Base-by-base conservation (phyloP, 2,113 vertebrate species). In the Gallinago jamesoni region DNA sequence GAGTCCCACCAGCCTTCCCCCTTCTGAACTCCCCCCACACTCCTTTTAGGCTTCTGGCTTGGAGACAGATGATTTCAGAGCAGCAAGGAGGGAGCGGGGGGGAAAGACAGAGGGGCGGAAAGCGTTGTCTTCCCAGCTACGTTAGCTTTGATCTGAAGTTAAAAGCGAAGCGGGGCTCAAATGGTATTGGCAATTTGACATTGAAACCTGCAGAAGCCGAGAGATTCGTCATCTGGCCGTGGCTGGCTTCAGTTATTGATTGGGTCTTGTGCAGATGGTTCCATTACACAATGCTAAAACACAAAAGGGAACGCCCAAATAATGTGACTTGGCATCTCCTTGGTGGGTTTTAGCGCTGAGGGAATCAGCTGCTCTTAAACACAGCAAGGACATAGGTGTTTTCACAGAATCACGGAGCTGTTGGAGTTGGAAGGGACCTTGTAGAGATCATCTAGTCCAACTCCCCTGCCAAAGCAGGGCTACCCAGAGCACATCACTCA, bases 11-110 rank as follows among this genome's bases (percentile, higher is more conserved):
- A 79, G 27, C 56, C 84, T 85, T 84, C 67, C 91, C 92, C 89
- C 67, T 91, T 92, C 79, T 96, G 93, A 97, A 94, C 89, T 97
- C 53, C 4, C 84, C 96, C 84, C 95, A 39, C 39, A 24, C 88
- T 93, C 48, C 68, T 41, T 85, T 76, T 89, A 90, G 75, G 28
- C 75, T 93, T 90, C 55, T 70, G 91, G 84, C 93, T 93, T 94
- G 50, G 56, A 91, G 87, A 94, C 91, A 83, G 73, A 82, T 94
- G 81, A 96, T 94, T 94, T 89, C 81, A 92, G 94, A 76, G 81
- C 57, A 69, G 39, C 0, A 1, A 88, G 72, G 45, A 41, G 41
- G 9, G 39, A 39, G 45, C 6, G 27, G 31, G 28, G 37, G 31
- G 39, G 17, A 12, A 50, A 56, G 63, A 45, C 0, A 0, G 62